Conservation (phyloP, 2,113 vertebrate genomes). For the Prunella fulvescens region DNA sequence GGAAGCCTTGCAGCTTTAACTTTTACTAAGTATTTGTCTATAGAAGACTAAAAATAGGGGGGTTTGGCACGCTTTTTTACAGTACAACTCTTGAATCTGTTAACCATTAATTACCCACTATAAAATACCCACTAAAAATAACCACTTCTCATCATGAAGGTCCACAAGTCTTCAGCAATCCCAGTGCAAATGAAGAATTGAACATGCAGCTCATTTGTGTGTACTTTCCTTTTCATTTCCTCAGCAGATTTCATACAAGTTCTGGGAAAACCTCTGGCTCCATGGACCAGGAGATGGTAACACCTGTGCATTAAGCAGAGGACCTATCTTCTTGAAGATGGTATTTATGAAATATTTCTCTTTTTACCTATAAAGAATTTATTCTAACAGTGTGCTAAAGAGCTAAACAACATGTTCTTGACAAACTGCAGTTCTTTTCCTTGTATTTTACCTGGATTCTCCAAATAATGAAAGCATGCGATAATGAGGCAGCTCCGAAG, state of each 20-base stretch:
- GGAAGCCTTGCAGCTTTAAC: background rate
- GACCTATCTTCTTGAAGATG: background rate
- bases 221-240: background rate
- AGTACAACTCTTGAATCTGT: background rate
- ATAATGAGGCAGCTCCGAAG: slow-evolving; percentile 87
- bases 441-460: slow-evolving; percentile 83
- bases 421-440: background rate
- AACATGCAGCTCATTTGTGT: background rate
- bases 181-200: background rate
- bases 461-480: slow-evolving; percentile 85
- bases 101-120: background rate
- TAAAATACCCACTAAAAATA: background rate
- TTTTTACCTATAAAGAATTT: background rate
- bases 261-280: background rate
- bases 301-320: background rate
- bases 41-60: background rate
- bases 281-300: background rate
- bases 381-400: background rate
- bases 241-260: background rate
- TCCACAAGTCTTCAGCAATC: background rate
- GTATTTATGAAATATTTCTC: background rate
- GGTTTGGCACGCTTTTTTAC: background rate
- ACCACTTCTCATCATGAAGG: background rate
- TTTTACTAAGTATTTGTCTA: background rate
- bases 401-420: fast-evolving